Conservation (phyloP, 1,140 invertebrate genomes). For the Lepidurus packardi region DNA sequence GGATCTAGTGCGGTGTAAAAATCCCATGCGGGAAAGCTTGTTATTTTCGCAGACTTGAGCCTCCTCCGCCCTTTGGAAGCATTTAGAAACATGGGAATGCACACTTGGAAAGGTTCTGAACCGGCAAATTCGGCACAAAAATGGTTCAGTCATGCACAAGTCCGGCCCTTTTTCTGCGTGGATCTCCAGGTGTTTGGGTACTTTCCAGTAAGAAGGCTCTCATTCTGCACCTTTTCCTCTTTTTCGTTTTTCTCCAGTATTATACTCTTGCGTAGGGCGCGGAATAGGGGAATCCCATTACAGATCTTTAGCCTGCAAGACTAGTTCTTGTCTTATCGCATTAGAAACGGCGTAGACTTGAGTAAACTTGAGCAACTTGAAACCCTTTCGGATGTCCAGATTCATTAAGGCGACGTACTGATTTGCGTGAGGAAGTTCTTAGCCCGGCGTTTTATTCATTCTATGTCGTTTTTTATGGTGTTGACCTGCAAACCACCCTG, state of each 20-base stretch:
- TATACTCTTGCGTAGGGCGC: background rate
- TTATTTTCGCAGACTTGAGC: slow-evolving; percentile 14
- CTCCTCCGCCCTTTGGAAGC: background rate
- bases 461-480: background rate
- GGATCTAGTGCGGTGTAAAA: background rate
- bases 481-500: background rate
- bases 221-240: background rate
- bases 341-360: background rate
- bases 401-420: slow-evolving; percentile 1
- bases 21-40: background rate
- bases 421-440: background rate
- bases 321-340: background rate
- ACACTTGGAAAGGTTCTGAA: background rate
- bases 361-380: background rate
- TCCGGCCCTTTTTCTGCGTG: slow-evolving; percentile 10
- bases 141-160: slow-evolving; percentile 11
- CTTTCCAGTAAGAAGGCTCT: background rate
- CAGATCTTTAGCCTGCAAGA: background rate
- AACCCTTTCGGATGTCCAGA: slow-evolving; percentile 2
- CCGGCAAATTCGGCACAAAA: background rate
- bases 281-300: background rate
- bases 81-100: background rate
- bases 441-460: background rate
- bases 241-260: background rate
- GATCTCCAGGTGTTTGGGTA: slow-evolving; percentile 7